phyloP scores from a whole-genome alignment of 2,113 vertebrate species.

The Triplophysa siluroides region DNA sequence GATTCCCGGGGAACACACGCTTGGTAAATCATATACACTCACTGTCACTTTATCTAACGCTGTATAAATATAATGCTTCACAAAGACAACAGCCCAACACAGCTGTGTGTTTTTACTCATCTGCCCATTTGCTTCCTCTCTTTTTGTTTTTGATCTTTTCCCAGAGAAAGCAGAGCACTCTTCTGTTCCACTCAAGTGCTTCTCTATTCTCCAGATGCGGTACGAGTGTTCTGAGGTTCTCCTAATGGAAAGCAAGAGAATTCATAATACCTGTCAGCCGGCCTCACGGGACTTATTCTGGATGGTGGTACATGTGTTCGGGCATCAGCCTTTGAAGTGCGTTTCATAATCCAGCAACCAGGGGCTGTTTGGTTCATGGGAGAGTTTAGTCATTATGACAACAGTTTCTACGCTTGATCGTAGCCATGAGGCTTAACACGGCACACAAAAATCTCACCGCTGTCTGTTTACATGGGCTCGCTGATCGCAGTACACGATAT shows the following conservation, averaged over 20 bases:
- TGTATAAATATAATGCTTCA: neutral
- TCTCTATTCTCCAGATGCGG: conserved; percentile 19
- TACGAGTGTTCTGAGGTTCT: conserved; percentile 18
- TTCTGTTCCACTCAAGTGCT: conserved; percentile 31
- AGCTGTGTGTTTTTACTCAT: neutral
- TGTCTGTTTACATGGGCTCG: neutral
- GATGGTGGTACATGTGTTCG: conserved; percentile 10
- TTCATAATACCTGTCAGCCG: conserved; percentile 24
- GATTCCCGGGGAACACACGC: too few relatives aligned
- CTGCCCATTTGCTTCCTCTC: neutral
- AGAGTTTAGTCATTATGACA: conserved; percentile 5
- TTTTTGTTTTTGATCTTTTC: neutral
- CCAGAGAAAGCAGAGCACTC: neutral
- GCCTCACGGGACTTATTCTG: conserved; percentile 8
- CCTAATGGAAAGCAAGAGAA: conserved; percentile 13
- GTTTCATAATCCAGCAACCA: conserved; percentile 15
- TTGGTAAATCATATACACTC: too few relatives aligned
- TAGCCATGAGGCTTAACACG: neutral
- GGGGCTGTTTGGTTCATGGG: conserved; percentile 17
- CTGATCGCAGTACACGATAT: neutral
- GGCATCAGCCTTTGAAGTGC: conserved; percentile 13
- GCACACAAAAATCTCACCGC: neutral
- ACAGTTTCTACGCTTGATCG: conserved; percentile 3
- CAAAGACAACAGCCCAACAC: neutral
- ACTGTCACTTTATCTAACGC: too few relatives aligned